Evolutionary conservation across 2,888 invertebrate species (phyloP).

Genomic region (Melanostoma scalare): DNA sequence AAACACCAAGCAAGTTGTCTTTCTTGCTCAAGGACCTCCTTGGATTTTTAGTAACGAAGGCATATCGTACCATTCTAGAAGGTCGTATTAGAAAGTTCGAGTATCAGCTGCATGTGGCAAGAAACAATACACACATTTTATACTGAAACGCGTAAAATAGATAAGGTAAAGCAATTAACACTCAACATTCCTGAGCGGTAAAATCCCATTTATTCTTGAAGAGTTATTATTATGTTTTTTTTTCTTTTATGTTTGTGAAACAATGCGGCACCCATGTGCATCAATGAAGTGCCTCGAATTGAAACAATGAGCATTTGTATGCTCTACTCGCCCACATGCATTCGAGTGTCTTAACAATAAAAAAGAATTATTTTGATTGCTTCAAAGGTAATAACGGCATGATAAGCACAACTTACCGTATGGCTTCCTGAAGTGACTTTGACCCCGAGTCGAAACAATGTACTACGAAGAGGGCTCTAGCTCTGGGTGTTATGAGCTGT

Average conservation of each 20-base stretch:
- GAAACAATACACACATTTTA: no score
- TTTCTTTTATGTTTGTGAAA: no score
- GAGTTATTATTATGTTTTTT: not conserved
- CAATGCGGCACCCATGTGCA: conserved; percentile 15
- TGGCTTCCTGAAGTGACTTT: conserved; percentile 51
- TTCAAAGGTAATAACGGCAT: conserved; percentile 55
- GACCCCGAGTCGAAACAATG: conserved; percentile 23
- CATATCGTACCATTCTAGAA: conserved; percentile 22
- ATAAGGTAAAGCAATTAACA: conserved; percentile 43
- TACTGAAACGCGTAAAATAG: not conserved
- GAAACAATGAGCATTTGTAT: conserved; percentile 53
- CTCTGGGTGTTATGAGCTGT: conserved; percentile 9
- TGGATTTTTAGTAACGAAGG: not conserved
- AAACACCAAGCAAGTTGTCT: conserved; percentile 41
- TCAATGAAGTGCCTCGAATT: conserved; percentile 1
- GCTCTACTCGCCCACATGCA: conserved; percentile 51
- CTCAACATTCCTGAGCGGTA: conserved; percentile 30
- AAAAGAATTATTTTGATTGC: conserved; percentile 50
- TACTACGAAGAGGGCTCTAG: conserved; percentile 7
- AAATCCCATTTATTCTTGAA: conserved; percentile 23
- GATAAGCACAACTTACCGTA: conserved; percentile 47
- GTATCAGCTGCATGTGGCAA: not conserved
- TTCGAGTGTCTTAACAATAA: conserved; percentile 10
- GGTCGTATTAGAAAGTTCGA: conserved; percentile 20
- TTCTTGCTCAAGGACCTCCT: conserved; percentile 52